Conservation (phyloP, 2,888 invertebrate species). For the Tholera decimalis region DNA sequence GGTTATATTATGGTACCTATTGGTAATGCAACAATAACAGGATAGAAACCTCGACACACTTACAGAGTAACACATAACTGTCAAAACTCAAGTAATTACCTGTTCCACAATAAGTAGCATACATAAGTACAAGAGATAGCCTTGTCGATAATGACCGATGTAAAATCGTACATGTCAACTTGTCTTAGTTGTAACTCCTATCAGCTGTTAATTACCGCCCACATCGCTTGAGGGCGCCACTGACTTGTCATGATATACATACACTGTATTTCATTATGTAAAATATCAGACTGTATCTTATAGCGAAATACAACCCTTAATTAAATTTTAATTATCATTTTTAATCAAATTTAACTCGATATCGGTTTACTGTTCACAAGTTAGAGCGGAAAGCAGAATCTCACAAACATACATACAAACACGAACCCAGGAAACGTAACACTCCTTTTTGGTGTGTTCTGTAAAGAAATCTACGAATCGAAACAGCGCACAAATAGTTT, state of each 20-base stretch:
- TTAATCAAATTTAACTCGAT: too few species aligned
- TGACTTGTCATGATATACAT: slow-evolving; percentile 66
- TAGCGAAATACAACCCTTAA: too few species aligned
- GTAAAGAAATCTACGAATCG: too few species aligned
- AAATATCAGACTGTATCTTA: too few species aligned
- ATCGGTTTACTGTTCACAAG: too few species aligned
- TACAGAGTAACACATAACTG: slow-evolving; percentile 46
- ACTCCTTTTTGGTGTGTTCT: too few species aligned
- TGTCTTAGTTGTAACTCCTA: slow-evolving; percentile 75
- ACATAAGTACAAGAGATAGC: slow-evolving; percentile 52
- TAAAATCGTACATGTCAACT: slow-evolving; percentile 68
- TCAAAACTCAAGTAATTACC: slow-evolving; percentile 62
- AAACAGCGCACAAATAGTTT: too few species aligned
- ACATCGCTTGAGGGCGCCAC: slow-evolving; percentile 73
- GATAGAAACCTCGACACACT: slow-evolving; percentile 38
- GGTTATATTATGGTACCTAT: too few species aligned
- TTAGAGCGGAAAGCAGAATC: too few species aligned
- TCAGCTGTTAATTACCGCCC: slow-evolving; percentile 83
- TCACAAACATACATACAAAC: too few species aligned
- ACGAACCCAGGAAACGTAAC: too few species aligned
- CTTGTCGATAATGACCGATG: slow-evolving; percentile 66
- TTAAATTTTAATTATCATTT: too few species aligned
- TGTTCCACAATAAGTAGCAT: slow-evolving; percentile 42
- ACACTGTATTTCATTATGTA: background rate
- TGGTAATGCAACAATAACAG: background rate